Base-by-base conservation (phyloP, 2,888 invertebrate species). In the Villa cingulata region DNA sequence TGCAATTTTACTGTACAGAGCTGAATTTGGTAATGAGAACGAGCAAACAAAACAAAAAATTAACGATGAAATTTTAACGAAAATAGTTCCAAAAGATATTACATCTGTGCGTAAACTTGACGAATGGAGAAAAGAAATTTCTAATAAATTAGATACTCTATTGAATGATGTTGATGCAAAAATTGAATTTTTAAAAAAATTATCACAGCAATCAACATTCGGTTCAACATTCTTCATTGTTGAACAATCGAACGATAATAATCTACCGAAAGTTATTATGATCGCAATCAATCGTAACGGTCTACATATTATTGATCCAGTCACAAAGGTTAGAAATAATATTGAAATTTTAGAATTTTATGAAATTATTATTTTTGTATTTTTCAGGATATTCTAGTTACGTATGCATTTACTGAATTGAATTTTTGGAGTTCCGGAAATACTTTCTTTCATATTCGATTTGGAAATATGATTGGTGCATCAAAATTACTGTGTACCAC, bases 371-470 rank as follows among this genome's bases (percentile, higher is more conserved):
- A 20, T 56, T 41, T 56, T 52, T 54, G 65, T 70, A 3, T 29
- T 29, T 10, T 29, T 12, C 29, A 4, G 85, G 85, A 88, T 57
- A 77, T 89, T 48, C 70, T 94, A 53, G 80, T 81, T 5, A 84
- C 84, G 15, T 86, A 92, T 68, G 83, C 84, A 20, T 95, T 90
- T 69, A 83, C 84, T 2, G 85, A 89, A 59, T 75, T 96, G 52
- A 88, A 86, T 44, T 92, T 92, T 65, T 96, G 95, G 94, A 91
- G 90, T 39, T 90, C 90, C 10, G 94, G 94, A 14, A 92, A 91
- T 65, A 92, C 89, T 0, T 95, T 86, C 64, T 95, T 95, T 74
- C 88, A 90, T 61, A 82, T 92, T 75, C 90, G 92, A 0, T 87
- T 95, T 60, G 94, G 94, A n/a, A 94, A 90, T 64, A 80, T 95